Evolutionary conservation across 2,797 vertebrate species (phyloP).

Genomic region (Melanogrammus aeglefinus): DNA sequence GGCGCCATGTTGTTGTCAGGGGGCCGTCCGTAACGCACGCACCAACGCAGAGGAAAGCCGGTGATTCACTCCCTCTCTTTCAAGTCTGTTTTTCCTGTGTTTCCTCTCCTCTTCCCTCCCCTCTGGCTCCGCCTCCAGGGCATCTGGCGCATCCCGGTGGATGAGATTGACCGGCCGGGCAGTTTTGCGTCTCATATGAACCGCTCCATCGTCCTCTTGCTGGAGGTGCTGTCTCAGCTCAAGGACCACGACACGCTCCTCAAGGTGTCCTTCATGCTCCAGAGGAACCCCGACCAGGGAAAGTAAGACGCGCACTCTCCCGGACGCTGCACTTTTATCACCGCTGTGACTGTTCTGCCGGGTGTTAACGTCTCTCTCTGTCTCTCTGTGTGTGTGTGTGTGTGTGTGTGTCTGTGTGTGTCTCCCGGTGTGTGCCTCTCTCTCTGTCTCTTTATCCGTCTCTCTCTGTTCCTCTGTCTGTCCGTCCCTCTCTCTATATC

Average conservation of each 20-base stretch:
- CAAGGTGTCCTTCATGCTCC: conserved; percentile 96
- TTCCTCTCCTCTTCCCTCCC: neutral
- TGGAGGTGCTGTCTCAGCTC: conserved; percentile 90
- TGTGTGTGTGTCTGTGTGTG: too few species aligned
- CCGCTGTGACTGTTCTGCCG: conserved; percentile 27
- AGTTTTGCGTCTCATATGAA: conserved; percentile 99
- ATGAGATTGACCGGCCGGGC: conserved; percentile 98
- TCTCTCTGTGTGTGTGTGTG: neutral
- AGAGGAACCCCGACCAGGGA: conserved; percentile 99
- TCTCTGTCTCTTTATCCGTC: too few species aligned
- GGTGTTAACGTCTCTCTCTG: neutral
- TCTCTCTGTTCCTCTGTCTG: too few species aligned
- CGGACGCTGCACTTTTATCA: neutral
- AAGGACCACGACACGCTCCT: conserved; percentile 93
- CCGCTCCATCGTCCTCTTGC: conserved; percentile 93
- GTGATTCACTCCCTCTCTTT: neutral
- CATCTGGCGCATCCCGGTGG: conserved; percentile 99
- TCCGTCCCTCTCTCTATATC: neutral
- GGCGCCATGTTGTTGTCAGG: neutral
- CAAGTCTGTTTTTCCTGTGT: neutral
- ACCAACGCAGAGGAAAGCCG: neutral
- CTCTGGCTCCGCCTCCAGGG: conserved; percentile 71
- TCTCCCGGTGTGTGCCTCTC: too few species aligned
- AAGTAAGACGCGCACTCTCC: conserved; percentile 79
- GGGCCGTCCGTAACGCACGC: neutral